Base-by-base conservation (phyloP, 1,140 invertebrate species). In the Aphelenchoides avenae region DNA sequence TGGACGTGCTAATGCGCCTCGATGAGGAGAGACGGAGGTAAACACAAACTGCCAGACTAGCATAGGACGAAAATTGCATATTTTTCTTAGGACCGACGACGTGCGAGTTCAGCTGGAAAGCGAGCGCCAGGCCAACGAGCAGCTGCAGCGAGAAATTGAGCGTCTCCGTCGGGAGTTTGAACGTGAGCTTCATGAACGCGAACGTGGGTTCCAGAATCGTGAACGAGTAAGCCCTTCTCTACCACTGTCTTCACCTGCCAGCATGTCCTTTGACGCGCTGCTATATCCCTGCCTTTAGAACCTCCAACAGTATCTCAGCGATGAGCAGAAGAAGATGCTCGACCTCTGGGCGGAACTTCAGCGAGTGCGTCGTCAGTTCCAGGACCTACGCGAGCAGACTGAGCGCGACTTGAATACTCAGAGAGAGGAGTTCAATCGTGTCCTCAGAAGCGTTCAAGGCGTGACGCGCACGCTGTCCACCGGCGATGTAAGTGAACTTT, bases 321-420 rank as follows among this genome's bases (percentile, higher is more conserved):
- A 75, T 46, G 73, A 75, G 37, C 73, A 75, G 55, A 69, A 73
- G 43, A 75, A 77, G 27, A 76, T 77, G 69, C 39, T 77, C n/a
- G 73, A 75, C 41, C 27, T 75, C 2, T 77, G 74, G 74, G 66
- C 65, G 26, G 73, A 75, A 54, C 49, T 75, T 26, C 72, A 75
- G 56, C n/a, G 69, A 15, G 75, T 77, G 11, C 61, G 73, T 27
- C 67, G 63, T 37, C 73, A 75, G 52, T 77, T 75, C 34, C 29
- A 49, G 27, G 74, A 75, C 40, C 39, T 77, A 27, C 70, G 64
- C 39, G 44, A 51, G 15, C 57, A 74, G 34, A 75, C 74, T 5
- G 72, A 75, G 50, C 40, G 41, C 24, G 68, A 70, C 36, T 52
- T 70, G 18, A 48, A 71, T 11, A 49, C 40, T n/a, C 68, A 70